A percentile compares a stretch with the other conserved stretches of the same genome.
Conservation (phyloP, 2,888 invertebrate genomes). For the Rhagium mordax region DNA sequence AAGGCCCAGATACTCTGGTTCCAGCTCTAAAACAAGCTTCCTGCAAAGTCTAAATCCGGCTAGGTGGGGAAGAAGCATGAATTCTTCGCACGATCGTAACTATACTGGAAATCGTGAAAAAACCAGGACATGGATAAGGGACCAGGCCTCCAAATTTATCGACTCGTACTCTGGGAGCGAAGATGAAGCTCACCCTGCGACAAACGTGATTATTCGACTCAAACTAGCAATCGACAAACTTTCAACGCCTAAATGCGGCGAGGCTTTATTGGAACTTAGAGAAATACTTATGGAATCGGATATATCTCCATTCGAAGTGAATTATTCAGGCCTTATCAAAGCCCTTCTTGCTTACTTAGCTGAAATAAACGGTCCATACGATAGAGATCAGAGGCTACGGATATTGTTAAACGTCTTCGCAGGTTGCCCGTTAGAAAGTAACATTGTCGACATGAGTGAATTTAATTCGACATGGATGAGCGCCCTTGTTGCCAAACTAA, state of each 20-base stretch:
- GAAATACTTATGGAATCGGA: constrained; percentile 94
- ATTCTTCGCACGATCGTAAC: constrained; percentile 72
- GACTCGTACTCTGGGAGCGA: constrained; percentile 72
- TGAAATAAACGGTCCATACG: constrained; percentile 62
- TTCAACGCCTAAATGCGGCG: constrained; percentile 77
- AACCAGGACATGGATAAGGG: constrained; percentile 92
- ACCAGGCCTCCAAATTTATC: constrained; percentile 74
- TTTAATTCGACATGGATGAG: constrained; percentile 80
- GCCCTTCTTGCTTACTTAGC: constrained; percentile 92
- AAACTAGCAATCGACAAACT: constrained; percentile 85
- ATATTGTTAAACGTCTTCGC: constrained; percentile 95
- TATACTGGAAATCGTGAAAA: constrained; percentile 85
- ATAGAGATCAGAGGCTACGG: constrained; percentile 84
- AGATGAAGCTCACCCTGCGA: constrained; percentile 80
- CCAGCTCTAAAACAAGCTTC: constrained; percentile 87
- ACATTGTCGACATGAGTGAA: constrained; percentile 53
- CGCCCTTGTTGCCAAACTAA: constrained; percentile 91
- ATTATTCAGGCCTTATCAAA: constrained; percentile 95
- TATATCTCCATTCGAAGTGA: constrained; percentile 98
- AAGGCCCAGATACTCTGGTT: constrained; percentile 77
- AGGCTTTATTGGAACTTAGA: constrained; percentile 84
- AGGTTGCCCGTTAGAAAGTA: constrained; percentile 77
- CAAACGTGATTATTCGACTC: constrained; percentile 86
- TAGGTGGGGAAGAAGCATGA: constrained; percentile 86
- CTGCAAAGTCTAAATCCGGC: constrained; percentile 95